Evolutionary conservation across 2,797 vertebrate species (phyloP).

Genomic region (Urocyon cinereoargenteus): DNA sequence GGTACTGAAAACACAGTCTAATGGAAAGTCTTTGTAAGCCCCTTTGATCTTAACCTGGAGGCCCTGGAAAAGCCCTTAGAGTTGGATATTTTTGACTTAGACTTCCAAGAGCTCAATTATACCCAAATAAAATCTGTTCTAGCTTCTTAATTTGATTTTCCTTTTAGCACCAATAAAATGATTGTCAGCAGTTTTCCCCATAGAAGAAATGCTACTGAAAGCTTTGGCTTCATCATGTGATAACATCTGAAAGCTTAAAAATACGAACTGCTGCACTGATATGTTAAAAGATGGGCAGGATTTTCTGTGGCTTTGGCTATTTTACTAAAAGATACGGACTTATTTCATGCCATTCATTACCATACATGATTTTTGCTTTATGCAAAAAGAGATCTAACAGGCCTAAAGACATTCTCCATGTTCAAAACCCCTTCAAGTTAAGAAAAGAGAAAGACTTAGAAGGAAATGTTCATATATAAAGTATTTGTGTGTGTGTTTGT

Average conservation of each 20-base stretch:
- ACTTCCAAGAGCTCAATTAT: constrained; percentile 45
- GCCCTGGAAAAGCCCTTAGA: background rate
- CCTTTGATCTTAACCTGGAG: constrained; percentile 34
- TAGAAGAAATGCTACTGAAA: constrained; percentile 82
- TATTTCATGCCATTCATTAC: background rate
- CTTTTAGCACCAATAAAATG: constrained; percentile 63
- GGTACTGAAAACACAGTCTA: constrained; percentile 74
- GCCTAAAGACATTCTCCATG: background rate
- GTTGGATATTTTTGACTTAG: background rate
- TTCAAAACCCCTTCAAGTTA: constrained; percentile 26
- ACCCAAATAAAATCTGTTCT: constrained; percentile 10
- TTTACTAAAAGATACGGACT: constrained; percentile 76
- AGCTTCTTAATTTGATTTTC: constrained; percentile 56
- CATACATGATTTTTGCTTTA: background rate
- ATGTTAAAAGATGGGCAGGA: constrained; percentile 74
- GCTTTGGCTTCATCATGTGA: constrained; percentile 67
- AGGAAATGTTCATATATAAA: background rate
- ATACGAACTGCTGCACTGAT: constrained; percentile 82
- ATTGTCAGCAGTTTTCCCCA: constrained; percentile 72
- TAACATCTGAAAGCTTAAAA: constrained; percentile 84
- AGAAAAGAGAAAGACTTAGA: constrained; percentile 11
- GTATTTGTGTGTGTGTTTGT: background rate
- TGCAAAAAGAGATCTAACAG: background rate
- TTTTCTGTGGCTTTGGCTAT: constrained; percentile 75
- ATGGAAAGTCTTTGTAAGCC: constrained; percentile 51